Percentiles rank a stretch among this genome's conserved stretches.
phyloP scores from a whole-genome alignment of 1,140 invertebrate species.

The Trachymyrmex cornetzi region DNA sequence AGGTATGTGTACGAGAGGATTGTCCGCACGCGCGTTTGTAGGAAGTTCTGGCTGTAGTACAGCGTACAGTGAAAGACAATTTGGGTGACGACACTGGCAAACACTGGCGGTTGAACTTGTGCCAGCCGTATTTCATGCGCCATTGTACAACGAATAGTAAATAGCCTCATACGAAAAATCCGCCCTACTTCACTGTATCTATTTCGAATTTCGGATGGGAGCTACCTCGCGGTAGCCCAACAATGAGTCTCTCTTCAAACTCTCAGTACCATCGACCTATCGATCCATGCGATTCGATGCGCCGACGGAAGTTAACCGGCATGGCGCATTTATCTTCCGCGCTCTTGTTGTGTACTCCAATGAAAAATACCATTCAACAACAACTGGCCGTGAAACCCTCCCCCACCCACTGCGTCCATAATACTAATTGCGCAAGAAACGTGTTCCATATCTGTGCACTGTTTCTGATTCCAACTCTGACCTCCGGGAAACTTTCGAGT shows the following conservation, averaged over 20 bases:
- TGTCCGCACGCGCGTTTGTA: constrained; percentile 22
- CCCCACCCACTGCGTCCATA: not conserved
- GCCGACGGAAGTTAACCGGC: constrained; percentile 19
- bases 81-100: constrained; percentile 57
- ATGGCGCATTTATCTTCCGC: constrained; percentile 29
- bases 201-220: constrained; percentile 22
- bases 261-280: constrained; percentile 45
- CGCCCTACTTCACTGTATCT: constrained; percentile 34
- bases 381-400: constrained; percentile 38
- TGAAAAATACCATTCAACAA: constrained; percentile 41
- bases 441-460: constrained; percentile 30
- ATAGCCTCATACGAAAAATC: constrained; percentile 59
- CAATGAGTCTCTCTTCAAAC: constrained; percentile 38
- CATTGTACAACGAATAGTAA: constrained; percentile 56
- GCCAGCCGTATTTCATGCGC: constrained; percentile 61
- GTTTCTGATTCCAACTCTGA: constrained; percentile 42
- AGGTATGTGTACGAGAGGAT: not conserved
- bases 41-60: constrained; percentile 49
- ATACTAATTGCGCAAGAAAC: constrained; percentile 36
- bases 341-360: not conserved
- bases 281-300: constrained; percentile 26
- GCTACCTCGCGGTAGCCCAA: constrained; percentile 1
- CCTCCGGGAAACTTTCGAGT: constrained; percentile 22
- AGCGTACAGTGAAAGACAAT: constrained; percentile 57
- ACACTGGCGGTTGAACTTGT: constrained; percentile 62